Conservation (phyloP, 2,888 invertebrate genomes). For the Drymonia ruficornis region DNA sequence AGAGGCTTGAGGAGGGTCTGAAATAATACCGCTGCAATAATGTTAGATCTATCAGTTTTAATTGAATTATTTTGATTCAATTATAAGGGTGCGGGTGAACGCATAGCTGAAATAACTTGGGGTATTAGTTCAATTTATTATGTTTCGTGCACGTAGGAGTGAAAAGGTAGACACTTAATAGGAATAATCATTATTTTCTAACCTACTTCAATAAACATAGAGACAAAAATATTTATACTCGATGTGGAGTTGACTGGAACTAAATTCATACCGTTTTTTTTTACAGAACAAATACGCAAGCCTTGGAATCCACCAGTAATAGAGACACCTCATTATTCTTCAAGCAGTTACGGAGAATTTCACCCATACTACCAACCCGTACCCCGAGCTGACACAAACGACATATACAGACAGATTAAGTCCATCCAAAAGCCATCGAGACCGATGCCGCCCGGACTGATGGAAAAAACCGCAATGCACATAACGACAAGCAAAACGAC, state of each 20-base stretch:
- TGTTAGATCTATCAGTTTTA: neutral
- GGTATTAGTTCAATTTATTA: neutral
- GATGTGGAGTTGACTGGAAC: no score
- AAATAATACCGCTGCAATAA: conserved; percentile 3
- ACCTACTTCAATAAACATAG: neutral
- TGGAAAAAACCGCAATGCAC: conserved; percentile 55
- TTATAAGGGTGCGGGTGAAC: neutral
- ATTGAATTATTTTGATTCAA: conserved; percentile 7
- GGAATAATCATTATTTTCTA: neutral
- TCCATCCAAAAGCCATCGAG: conserved; percentile 68
- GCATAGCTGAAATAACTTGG: neutral
- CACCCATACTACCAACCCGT: conserved; percentile 56
- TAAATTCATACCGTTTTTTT: conserved; percentile 2
- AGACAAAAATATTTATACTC: no score
- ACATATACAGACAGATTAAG: conserved; percentile 69
- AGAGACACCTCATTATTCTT: conserved; percentile 49
- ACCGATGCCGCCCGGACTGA: conserved; percentile 59
- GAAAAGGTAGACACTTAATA: neutral
- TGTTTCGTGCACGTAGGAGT: conserved; percentile 6
- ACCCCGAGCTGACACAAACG: conserved; percentile 55
- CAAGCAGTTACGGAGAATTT: conserved; percentile 62
- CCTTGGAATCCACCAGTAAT: conserved; percentile 58
- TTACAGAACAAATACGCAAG: conserved; percentile 61
- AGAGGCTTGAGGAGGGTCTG: neutral
- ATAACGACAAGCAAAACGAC: conserved; percentile 59